Percentiles rank a stretch among this genome's conserved stretches.
These are phyloP conservation scores for Corydoras maculifer DNA, from an alignment of 2,113 vertebrate genomes.

Conservation along the genomic window DNA sequence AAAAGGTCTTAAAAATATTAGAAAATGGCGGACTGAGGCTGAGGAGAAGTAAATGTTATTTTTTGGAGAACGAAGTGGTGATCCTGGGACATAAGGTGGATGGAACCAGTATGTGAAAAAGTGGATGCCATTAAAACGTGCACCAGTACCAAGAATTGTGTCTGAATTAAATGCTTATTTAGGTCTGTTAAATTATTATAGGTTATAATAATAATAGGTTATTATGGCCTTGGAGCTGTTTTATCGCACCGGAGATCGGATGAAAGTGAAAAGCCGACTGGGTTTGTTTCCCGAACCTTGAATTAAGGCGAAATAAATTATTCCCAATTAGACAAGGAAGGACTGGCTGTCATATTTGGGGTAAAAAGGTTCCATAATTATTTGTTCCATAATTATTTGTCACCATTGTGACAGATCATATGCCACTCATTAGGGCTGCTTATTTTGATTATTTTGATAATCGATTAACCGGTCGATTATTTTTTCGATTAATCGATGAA, in stretches of 20 bases:
- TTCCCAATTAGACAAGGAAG: not conserved
- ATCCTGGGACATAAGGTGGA: slow-evolving; percentile 5
- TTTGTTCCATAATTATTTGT: not conserved
- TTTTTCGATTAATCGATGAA: too few species aligned
- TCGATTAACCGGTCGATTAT: too few species aligned
- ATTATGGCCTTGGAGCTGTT: not conserved
- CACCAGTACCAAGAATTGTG: slow-evolving; percentile 12
- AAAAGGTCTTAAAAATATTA: not conserved
- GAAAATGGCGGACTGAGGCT: not conserved
- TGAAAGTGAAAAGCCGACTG: not conserved
- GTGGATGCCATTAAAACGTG: slow-evolving; percentile 23
- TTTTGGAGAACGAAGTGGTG: not conserved
- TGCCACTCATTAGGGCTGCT: not conserved
- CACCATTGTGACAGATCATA: not conserved
- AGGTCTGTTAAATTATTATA: slow-evolving; percentile 28
- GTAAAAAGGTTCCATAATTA: not conserved
- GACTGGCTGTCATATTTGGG: not conserved
- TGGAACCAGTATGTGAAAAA: slow-evolving; percentile 9
- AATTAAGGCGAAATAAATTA: not conserved
- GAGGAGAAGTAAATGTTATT: not conserved
- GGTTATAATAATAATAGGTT: slow-evolving; percentile 22
- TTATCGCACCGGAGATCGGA: not conserved
- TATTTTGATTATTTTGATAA: too few species aligned
- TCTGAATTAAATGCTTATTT: slow-evolving; percentile 22
- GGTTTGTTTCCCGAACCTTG: not conserved